Conservation (phyloP, 2,888 invertebrate species). For the Drosophila kanekoi region DNA sequence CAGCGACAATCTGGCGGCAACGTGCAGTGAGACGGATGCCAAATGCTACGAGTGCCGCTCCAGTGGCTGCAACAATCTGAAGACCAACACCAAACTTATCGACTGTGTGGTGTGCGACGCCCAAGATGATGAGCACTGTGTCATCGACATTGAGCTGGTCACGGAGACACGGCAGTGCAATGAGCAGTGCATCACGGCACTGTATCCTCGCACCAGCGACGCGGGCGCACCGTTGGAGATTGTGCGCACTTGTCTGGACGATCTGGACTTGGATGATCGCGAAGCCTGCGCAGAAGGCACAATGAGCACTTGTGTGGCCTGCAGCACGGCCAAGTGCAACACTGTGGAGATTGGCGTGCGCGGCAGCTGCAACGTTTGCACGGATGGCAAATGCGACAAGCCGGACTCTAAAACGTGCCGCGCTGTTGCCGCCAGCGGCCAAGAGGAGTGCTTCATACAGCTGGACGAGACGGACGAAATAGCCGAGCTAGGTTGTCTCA, state of each 20-base stretch:
- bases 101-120: constrained; percentile 78
- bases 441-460: constrained; percentile 76
- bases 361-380: constrained; percentile 72
- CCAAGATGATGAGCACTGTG: constrained; percentile 59
- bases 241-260: constrained; percentile 79
- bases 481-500: constrained; percentile 75
- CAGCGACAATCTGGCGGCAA: constrained; percentile 52
- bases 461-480: constrained; percentile 57
- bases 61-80: constrained; percentile 76
- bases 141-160: constrained; percentile 52
- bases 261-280: constrained; percentile 76
- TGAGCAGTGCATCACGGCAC: constrained; percentile 77
- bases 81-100: constrained; percentile 52
- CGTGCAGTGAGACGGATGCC: constrained; percentile 45
- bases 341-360: constrained; percentile 65
- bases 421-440: constrained; percentile 51
- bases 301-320: constrained; percentile 65
- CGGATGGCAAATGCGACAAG: constrained; percentile 66
- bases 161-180: constrained; percentile 67
- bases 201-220: constrained; percentile 76
- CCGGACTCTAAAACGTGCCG: constrained; percentile 63
- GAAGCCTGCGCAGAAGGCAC: constrained; percentile 54
- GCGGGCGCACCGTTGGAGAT: constrained; percentile 65
- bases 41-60: constrained; percentile 80
- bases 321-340: constrained; percentile 67